Evolutionary conservation across 2,888 invertebrate genomes (phyloP), one percentile per base, ranked within the genome.

Genomic region (Drosophila rellima): DNA sequence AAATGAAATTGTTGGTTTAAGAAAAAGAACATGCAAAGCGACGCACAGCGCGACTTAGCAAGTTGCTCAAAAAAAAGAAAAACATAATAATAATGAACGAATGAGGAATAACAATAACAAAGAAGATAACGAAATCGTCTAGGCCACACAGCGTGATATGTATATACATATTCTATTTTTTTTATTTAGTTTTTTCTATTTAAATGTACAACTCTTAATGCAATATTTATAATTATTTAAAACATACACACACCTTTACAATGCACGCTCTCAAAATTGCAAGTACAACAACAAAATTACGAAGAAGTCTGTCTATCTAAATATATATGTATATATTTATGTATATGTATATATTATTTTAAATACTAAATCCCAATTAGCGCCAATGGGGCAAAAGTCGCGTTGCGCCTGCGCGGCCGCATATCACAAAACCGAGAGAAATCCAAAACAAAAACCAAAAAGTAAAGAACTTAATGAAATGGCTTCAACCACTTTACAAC

Each of bases 11-110:
- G 79, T 74, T 83, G 69, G 80, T 68, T 63, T 67, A 85, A 74
- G 20, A 45, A 23, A 40, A 57, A 51, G 61, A 66, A 82, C 86
- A 83, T 81, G 82, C 75, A 69, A 75, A 75, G 82, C 75, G 78
- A 83, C 66, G 81, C 78, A 77, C 83, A 82, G 82, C 80, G 86
- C 83, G 82, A 86, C 81, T 86, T 74, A 65, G 74, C 72, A 84
- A 76, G 80, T 80, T 83, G 83, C 81, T 80, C 81, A 83, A 79
- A 70, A 68, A 48, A 47, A 10, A 51, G 15, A 59, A 50, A n/a
- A 40, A 61, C 35, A 62, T 39, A 50, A 33, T 33, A 17, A 35
- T 47, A 39, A 51, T 29, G 23, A 50, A 37, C 17, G 37, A 37
- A 42, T 20, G 42, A 55, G 42, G 13, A 42, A n/a, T 51, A 48